phyloP scores from a whole-genome alignment of 2,888 invertebrate genomes.

The Agonopterix subpropinquella region DNA sequence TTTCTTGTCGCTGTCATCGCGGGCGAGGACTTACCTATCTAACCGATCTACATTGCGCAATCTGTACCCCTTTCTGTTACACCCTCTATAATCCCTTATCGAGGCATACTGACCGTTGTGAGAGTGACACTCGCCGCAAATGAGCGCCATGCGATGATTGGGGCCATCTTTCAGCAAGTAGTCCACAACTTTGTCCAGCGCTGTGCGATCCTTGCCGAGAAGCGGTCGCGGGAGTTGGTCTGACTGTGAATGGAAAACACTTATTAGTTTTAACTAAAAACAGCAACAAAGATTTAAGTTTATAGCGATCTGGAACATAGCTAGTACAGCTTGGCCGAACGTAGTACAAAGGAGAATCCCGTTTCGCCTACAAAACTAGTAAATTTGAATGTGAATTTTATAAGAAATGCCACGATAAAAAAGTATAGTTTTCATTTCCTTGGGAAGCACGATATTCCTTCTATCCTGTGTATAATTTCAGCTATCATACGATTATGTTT shows the following conservation, averaged over 20 bases:
- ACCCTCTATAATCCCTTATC: not conserved
- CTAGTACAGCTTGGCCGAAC: too few relatives aligned
- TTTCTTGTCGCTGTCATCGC: too few relatives aligned
- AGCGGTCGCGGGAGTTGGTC: constrained; percentile 82
- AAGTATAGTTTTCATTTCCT: too few relatives aligned
- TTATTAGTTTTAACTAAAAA: not conserved
- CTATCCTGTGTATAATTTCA: too few relatives aligned
- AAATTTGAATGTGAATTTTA: not conserved
- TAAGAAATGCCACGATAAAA: too few relatives aligned
- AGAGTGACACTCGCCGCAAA: constrained; percentile 91
- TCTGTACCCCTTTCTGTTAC: too few relatives aligned
- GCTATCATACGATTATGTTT: not conserved
- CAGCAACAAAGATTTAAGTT: not conserved
- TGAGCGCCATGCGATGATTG: constrained; percentile 94
- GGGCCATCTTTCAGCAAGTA: constrained; percentile 97
- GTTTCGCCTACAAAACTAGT: not conserved
- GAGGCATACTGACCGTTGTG: constrained; percentile 86
- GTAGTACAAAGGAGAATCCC: too few relatives aligned
- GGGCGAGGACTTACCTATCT: too few relatives aligned
- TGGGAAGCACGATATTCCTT: too few relatives aligned
- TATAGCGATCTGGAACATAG: too few relatives aligned
- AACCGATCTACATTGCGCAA: too few relatives aligned
- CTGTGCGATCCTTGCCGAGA: constrained; percentile 83
- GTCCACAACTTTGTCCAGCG: constrained; percentile 93
- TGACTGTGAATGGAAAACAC: constrained; percentile 36